A percentile compares a stretch with the other conserved stretches of the same genome.
phyloP scores from a whole-genome alignment of 2,113 vertebrate genomes.

The Pachypanchax playfairii region DNA sequence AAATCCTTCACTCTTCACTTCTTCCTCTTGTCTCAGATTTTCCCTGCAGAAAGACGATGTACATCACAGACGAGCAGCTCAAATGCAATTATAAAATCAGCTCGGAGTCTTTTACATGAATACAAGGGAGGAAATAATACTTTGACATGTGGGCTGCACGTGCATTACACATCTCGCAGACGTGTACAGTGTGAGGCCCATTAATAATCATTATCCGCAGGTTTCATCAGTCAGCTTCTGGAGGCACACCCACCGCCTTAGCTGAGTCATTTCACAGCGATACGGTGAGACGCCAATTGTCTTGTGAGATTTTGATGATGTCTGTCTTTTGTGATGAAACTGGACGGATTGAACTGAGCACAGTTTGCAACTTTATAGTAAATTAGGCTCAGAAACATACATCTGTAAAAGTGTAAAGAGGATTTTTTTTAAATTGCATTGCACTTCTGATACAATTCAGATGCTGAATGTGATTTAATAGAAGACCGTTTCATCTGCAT shows the following conservation, averaged over 20 bases:
- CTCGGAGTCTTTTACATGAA: conserved; percentile 64
- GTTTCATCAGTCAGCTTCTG: conserved; percentile 66
- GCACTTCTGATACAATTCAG: not conserved
- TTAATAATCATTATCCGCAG: conserved; percentile 69
- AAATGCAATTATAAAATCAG: conserved; percentile 64
- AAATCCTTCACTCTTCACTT: conserved; percentile 24
- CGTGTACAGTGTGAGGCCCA: conserved; percentile 51
- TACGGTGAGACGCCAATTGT: conserved; percentile 16
- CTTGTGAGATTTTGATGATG: conserved; percentile 11
- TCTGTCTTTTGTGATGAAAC: conserved; percentile 4
- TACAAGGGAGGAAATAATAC: conserved; percentile 60
- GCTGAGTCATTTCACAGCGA: conserved; percentile 64
- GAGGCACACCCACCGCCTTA: conserved; percentile 47
- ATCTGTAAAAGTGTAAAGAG: no score
- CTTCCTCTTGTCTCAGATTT: conserved; percentile 45
- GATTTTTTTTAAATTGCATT: not conserved
- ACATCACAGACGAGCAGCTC: conserved; percentile 58
- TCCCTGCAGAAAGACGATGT: conserved; percentile 49
- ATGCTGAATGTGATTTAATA: not conserved
- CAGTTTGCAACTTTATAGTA: not conserved
- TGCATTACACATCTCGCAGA: conserved; percentile 45
- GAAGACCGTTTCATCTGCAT: conserved; percentile 9
- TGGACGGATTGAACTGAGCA: not conserved
- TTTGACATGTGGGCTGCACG: conserved; percentile 51
- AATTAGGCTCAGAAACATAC: no score